A percentile compares a stretch with the other conserved stretches of the same genome.
phyloP scores from a whole-genome alignment of 2,888 invertebrate genomes.

The Trichogramma dendrolimi region DNA sequence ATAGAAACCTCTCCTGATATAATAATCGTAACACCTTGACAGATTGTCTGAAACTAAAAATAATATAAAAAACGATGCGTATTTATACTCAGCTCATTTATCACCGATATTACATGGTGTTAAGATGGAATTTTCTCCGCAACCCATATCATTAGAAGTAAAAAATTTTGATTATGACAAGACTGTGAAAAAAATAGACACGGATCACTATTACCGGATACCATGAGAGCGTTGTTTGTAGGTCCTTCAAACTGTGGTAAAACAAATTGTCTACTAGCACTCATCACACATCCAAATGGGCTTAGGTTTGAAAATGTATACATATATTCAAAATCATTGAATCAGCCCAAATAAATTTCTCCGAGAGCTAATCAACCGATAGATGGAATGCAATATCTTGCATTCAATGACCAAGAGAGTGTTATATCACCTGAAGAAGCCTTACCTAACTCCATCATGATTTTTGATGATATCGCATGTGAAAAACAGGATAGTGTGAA shows the following conservation, averaged over 20 bases:
- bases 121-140: neutral
- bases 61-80: too few relatives aligned
- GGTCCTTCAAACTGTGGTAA: slow-evolving; percentile 7
- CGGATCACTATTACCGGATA: slow-evolving; percentile 8
- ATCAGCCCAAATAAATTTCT: slow-evolving; percentile 10
- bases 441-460: slow-evolving; percentile 16
- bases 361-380: slow-evolving; percentile 6
- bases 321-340: slow-evolving; percentile 3
- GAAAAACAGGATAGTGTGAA: slow-evolving; percentile 34
- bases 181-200: slow-evolving; percentile 1
- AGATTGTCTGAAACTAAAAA: too few relatives aligned
- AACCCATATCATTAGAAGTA: neutral
- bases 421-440: slow-evolving; percentile 11
- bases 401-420: slow-evolving; percentile 16
- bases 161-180: slow-evolving; percentile 2
- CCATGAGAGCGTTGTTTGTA: neutral
- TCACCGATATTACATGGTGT: too few relatives aligned
- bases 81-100: too few relatives aligned
- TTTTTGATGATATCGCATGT: slow-evolving; percentile 37
- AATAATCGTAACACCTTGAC: too few relatives aligned
- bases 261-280: slow-evolving; percentile 1
- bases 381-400: slow-evolving; percentile 23
- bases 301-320: slow-evolving; percentile 9
- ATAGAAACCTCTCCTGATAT: too few relatives aligned
- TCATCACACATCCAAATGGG: slow-evolving; percentile 12